phyloP scores from a whole-genome alignment of 2,113 vertebrate genomes.

The Xenopus laevis region DNA sequence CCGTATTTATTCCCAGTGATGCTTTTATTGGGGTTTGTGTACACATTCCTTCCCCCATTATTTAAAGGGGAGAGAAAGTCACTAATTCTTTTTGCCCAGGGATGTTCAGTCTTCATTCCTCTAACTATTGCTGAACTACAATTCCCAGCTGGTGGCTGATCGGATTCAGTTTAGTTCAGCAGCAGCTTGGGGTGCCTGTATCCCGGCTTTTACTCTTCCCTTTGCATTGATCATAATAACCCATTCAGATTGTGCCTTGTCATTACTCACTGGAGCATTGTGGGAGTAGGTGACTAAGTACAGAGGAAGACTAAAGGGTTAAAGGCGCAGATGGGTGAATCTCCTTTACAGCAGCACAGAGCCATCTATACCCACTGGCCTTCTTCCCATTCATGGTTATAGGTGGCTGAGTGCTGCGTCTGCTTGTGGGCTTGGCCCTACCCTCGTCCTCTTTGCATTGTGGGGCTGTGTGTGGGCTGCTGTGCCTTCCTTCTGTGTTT shows the following conservation, averaged over 20 bases:
- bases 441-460: neutral
- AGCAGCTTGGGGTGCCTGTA: too few species aligned
- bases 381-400: neutral
- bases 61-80: neutral
- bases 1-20: constrained; percentile 45
- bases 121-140: too few species aligned
- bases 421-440: neutral
- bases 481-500: constrained; percentile 17
- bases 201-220: neutral
- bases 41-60: neutral
- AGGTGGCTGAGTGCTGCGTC: neutral
- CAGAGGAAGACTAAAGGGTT: neutral
- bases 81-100: too few species aligned
- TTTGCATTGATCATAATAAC: neutral
- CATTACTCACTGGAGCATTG: neutral
- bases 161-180: too few species aligned
- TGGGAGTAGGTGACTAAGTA: neutral
- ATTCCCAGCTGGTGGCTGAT: too few species aligned
- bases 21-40: neutral
- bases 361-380: neutral
- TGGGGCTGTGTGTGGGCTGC: constrained; percentile 19
- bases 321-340: neutral
- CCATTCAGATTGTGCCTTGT: neutral
- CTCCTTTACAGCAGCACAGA: neutral
- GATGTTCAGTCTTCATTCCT: too few species aligned